phyloP scores from a whole-genome alignment of 2,113 vertebrate species.

The Malurus elegans region DNA sequence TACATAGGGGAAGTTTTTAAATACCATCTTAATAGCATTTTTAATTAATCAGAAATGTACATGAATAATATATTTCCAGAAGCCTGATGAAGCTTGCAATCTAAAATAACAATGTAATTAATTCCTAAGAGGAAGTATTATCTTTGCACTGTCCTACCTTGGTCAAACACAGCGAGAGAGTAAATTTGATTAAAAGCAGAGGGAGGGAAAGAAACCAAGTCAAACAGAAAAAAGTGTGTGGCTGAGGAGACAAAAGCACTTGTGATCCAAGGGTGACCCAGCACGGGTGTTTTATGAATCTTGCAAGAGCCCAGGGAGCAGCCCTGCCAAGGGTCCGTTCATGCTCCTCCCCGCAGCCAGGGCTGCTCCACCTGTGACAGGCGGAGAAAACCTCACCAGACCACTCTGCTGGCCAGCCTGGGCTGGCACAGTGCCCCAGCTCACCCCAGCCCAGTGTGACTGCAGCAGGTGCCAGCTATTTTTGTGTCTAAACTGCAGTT shows the following conservation, averaged over 20 bases:
- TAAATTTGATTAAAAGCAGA: not conserved
- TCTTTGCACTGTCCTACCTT: not conserved
- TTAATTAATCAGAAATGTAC: not conserved
- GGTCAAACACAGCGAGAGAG: not conserved
- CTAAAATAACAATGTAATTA: not conserved
- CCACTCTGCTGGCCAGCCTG: not conserved
- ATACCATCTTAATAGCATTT: not conserved
- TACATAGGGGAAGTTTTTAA: not conserved
- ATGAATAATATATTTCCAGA: not conserved
- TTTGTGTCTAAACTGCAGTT: not conserved
- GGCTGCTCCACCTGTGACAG: not conserved
- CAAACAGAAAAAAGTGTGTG: rapidly evolving
- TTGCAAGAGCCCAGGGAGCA: not conserved
- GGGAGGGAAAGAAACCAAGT: not conserved
- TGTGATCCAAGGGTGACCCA: not conserved
- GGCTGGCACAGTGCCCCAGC: not conserved
- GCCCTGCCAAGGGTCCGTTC: not conserved
- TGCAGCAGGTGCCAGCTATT: slow-evolving; percentile 50
- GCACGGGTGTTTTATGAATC: not conserved
- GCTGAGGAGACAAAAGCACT: not conserved
- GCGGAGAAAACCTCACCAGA: not conserved
- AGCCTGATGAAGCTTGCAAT: not conserved
- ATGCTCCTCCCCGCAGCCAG: rapidly evolving
- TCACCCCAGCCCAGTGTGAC: not conserved
- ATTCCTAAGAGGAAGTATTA: not conserved